Base-by-base conservation (phyloP, 2,888 invertebrate genomes). In the Petrolisthes cinctipes region DNA sequence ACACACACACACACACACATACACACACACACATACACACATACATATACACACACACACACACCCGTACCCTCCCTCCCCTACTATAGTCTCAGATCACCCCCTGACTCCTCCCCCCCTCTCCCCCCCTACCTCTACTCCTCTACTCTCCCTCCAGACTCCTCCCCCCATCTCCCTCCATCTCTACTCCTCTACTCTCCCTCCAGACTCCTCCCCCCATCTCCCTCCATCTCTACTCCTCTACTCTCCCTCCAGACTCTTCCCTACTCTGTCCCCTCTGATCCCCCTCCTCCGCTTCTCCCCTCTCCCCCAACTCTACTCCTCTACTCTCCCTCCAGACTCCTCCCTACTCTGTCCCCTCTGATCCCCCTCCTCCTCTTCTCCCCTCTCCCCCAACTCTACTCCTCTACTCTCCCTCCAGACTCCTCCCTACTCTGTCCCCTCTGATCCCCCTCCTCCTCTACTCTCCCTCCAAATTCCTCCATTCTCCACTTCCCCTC, bases 1-100 rank as follows among this genome's bases (percentile, higher is more conserved):
- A 37, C 37, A 37, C 37, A 37, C 37, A 37, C 37, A 37, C 37
- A 37, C 37, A 37, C 37, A 37, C 37, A 37, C 37, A n/a, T n/a
- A n/a, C n/a, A 75, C 75, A 75, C 75, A 75, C 75, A 75, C 75
- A 75, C 75, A 75, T n/a, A 75, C 75, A 75, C 75, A 75, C 75
- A 75, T n/a, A 75, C 75, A 75, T n/a, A 75, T n/a, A 75, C 75
- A 75, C 75, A 75, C 75, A 75, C 75, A 75, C 75, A 75, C 75
- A 75, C 75, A 75, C 75, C 6, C 75, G 1, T 17, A 61, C 61
- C 9, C 61, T 61, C 11, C 17, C 61, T 61, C 61, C 61, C 61
- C 14, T 14, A 61, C 6, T 14, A 61, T 14, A 61, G 14, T 14
- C 61, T 61, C 7, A 61, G 7, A 61, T 61, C 61, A 61, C 61